These are phyloP conservation scores for Apodemus agrarius DNA, from an alignment of 2,797 vertebrate species.

Conservation along the genomic window DNA sequence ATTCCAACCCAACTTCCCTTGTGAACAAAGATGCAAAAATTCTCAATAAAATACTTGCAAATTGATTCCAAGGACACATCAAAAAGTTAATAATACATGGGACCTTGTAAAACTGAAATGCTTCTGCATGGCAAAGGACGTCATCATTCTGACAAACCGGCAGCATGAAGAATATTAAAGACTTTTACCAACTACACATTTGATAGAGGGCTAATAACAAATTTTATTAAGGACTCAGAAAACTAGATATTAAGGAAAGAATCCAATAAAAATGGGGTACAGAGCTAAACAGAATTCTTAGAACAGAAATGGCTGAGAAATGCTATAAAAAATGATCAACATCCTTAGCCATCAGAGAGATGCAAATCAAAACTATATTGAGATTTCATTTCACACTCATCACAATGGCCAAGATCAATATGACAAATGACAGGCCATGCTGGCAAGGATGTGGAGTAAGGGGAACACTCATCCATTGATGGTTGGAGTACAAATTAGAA, in stretches of 20 bases:
- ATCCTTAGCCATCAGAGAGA: not conserved
- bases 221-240: not conserved
- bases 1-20: not conserved
- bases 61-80: not conserved
- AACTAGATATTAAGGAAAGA: not conserved
- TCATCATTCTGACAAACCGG: not conserved
- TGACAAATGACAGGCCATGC: not conserved
- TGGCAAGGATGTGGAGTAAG: not conserved
- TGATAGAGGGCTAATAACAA: not conserved
- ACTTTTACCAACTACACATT: not conserved
- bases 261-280: not conserved
- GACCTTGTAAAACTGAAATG: not conserved
- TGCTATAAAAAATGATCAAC: not conserved
- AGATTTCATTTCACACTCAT: not conserved
- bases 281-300: not conserved
- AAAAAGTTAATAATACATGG: not conserved
- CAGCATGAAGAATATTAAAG: not conserved
- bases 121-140: not conserved
- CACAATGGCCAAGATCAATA: not conserved
- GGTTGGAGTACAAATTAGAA: too few species aligned
- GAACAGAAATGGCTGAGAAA: not conserved
- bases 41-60: not conserved
- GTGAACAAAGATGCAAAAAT: not conserved
- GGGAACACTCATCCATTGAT: not conserved
- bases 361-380: not conserved